phyloP scores from a whole-genome alignment of 1,140 invertebrate species.

The Manduca sexta region DNA sequence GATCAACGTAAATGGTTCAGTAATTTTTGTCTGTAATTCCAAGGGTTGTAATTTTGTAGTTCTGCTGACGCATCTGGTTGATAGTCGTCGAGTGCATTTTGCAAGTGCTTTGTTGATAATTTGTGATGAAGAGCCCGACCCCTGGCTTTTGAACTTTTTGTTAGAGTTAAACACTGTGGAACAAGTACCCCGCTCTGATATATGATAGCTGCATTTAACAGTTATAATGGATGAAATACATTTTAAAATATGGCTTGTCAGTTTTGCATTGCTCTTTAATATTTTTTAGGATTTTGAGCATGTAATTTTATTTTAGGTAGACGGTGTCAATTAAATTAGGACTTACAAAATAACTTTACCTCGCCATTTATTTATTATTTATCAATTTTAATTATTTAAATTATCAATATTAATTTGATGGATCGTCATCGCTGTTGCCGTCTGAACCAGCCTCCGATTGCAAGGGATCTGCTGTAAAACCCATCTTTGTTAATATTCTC shows the following conservation, averaged over 20 bases:
- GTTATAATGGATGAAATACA: no score
- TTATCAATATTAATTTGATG: no score
- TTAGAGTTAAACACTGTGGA: constrained; percentile 1
- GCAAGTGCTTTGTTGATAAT: constrained; percentile 57
- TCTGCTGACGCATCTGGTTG: constrained; percentile 64
- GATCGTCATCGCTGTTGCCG: constrained; percentile 89
- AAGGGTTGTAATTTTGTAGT: constrained; percentile 48
- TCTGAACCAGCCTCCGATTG: constrained; percentile 89
- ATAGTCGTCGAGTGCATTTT: constrained; percentile 48
- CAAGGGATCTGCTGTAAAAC: constrained; percentile 59
- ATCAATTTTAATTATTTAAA: no score
- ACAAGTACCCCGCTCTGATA: not conserved
- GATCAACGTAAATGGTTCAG: constrained; percentile 37
- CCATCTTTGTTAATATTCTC: no score
- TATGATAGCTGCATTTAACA: not conserved
- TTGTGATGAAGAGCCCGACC: constrained; percentile 48
- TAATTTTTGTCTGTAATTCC: constrained; percentile 52
- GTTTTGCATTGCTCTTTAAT: no score
- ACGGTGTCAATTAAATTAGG: no score
- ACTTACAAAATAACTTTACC: no score
- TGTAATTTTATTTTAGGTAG: no score
- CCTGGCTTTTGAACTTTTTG: constrained; percentile 8
- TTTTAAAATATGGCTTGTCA: no score
- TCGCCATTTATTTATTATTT: no score
- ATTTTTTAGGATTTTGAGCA: no score